phyloP scores from a whole-genome alignment of 1,140 invertebrate genomes.

The Globodera ellingtonae region DNA sequence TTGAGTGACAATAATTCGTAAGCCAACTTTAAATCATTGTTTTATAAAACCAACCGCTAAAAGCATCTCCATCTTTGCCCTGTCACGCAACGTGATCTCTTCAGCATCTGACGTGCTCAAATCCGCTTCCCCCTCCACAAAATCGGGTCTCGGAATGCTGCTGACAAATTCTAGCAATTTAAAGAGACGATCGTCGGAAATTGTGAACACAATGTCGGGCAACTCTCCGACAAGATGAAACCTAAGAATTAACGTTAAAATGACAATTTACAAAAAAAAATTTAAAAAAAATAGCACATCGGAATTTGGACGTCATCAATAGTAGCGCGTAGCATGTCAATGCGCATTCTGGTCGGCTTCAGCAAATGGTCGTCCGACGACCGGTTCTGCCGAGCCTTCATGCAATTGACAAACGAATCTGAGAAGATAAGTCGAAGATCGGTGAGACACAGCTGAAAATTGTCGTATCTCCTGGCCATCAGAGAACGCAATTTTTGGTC shows the following conservation, averaged over 20 bases:
- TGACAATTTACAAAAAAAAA: conserved; percentile 12
- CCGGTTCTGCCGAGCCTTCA: conserved; percentile 38
- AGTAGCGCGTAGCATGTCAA: conserved; percentile 82
- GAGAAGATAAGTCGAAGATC: conserved; percentile 77
- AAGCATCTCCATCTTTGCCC: conserved; percentile 66
- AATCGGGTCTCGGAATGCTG: conserved; percentile 74
- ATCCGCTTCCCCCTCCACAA: conserved; percentile 42
- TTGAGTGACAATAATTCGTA: no score
- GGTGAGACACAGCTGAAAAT: conserved; percentile 78
- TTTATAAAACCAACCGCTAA: conserved; percentile 52
- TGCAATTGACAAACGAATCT: conserved; percentile 67
- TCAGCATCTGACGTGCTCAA: conserved; percentile 30
- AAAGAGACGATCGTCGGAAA: conserved; percentile 69
- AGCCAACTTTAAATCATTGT: no score
- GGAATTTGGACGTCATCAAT: conserved; percentile 87
- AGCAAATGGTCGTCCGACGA: conserved; percentile 70
- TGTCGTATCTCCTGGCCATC: conserved; percentile 82
- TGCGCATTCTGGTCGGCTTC: conserved; percentile 77
- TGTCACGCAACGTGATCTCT: conserved; percentile 48
- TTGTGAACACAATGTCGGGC: conserved; percentile 66
- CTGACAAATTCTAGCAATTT: conserved; percentile 67
- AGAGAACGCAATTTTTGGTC: conserved; percentile 75
- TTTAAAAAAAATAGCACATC: conserved; percentile 68
- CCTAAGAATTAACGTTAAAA: conserved; percentile 17
- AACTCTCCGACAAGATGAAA: conserved; percentile 66